Evolutionary conservation across 2,113 vertebrate genomes (phyloP), one percentile per base, ranked within the genome.

Genomic region (Nannospalax galili): DNA sequence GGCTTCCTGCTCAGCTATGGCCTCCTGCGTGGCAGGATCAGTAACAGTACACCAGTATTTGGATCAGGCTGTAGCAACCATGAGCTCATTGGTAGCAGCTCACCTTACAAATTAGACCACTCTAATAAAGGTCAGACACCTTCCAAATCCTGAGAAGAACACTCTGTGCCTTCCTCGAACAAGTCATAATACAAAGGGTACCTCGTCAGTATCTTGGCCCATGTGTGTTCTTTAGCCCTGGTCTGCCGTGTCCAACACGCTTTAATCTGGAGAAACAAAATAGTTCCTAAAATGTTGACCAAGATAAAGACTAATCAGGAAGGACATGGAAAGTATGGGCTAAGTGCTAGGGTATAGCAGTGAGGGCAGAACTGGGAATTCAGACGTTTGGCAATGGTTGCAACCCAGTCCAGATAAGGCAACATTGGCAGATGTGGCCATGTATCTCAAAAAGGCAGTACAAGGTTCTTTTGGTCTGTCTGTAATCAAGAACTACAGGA

Each of bases 181-280:
- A 26, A 35, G 24, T 56, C 28, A 37, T 1, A 20, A 82, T n/a
- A 70, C 0, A 7, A 64, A 0, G 1, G 75, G 52, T 0, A 3
- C 56, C 84, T 58, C 42, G 1, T 80, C 11, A 16, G 48, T 1
- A 35, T 12, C 72, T 14, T 35, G 40, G n/a, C n/a, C 70, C 72
- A 8, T 0, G 0, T 3, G 37, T n/a, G 8, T 67, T 74, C 86
- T 93, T 56, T 48, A 56, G 82, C 69, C 60, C 79, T 48, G 65
- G 42, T 9, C 48, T 12, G 16, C 60, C 56, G 37, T 19, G 64
- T 56, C 35, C n/a, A 24, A 15, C 28, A 40, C 3, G 42, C 16
- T 65, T 60, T 81, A 93, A 91, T 11, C 73, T 52, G 32, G 37
- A 56, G 65, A 62, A 22, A 77, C 60, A 70, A 75, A 96, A 75